A percentile compares a stretch with the other conserved stretches of the same genome.
phyloP scores from a whole-genome alignment of 2,113 vertebrate genomes.

The Castor canadensis region DNA sequence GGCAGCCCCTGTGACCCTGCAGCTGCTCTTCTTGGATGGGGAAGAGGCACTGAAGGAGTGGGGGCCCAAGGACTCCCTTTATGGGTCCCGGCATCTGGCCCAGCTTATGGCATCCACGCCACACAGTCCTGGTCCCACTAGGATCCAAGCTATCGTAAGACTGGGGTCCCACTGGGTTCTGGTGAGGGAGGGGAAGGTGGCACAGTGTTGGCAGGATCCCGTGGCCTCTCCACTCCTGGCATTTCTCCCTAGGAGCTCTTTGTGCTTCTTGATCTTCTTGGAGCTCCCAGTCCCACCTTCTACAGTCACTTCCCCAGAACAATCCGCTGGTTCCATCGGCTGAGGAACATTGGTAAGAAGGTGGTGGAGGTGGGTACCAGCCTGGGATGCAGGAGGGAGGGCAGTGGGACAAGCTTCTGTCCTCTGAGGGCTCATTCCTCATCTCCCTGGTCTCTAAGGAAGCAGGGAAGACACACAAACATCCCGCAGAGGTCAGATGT shows the following conservation, averaged over 20 bases:
- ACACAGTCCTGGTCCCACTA: conserved; percentile 81
- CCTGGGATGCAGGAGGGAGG: not conserved
- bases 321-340: conserved; percentile 90
- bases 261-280: conserved; percentile 92
- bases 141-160: conserved; percentile 90
- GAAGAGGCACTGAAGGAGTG: conserved; percentile 93
- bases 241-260: conserved; percentile 89
- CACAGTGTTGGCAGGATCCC: not conserved
- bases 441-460: not conserved
- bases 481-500: not conserved
- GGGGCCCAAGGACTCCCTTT: conserved; percentile 91
- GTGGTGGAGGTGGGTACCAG: not conserved
- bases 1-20: conserved; percentile 83
- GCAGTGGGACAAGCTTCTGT: not conserved
- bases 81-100: conserved; percentile 92
- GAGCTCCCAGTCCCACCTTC: conserved; percentile 87
- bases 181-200: not conserved
- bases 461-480: not conserved
- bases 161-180: not conserved
- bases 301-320: conserved; percentile 93
- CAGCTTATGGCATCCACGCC: conserved; percentile 85
- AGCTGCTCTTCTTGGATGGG: conserved; percentile 93
- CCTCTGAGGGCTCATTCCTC: not conserved
- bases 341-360: conserved; percentile 87
- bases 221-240: not conserved